Conservation (phyloP, 2,113 vertebrate species). For the Triplophysa dalaica region DNA sequence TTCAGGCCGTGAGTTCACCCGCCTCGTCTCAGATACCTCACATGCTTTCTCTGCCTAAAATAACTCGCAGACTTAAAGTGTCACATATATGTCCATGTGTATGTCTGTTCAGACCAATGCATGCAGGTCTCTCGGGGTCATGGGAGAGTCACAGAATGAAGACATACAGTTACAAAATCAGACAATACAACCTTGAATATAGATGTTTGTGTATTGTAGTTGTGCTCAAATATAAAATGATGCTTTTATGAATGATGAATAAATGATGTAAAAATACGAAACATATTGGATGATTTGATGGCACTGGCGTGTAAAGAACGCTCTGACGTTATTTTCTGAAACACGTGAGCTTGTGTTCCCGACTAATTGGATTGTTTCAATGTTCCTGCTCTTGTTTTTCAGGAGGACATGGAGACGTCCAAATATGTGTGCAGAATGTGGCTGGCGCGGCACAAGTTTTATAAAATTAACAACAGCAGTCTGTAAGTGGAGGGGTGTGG, state of each 20-base stretch:
- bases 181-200: no score
- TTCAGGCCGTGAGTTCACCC: constrained; percentile 89
- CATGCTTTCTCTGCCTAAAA: constrained; percentile 41
- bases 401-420: constrained; percentile 99
- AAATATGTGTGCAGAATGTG: constrained; percentile 98
- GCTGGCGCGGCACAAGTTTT: constrained; percentile 95
- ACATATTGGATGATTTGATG: not conserved
- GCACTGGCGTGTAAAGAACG: constrained; percentile 3
- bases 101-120: constrained; percentile 26
- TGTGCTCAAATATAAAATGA: no score
- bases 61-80: constrained; percentile 8
- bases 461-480: constrained; percentile 92
- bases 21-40: constrained; percentile 37
- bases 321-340: not conserved
- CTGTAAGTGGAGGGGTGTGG: constrained; percentile 81
- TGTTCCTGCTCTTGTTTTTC: constrained; percentile 43
- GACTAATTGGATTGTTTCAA: constrained; percentile 5
- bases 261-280: no score
- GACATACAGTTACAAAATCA: no score
- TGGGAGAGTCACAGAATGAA: no score
- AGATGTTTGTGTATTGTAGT: no score
- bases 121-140: not conserved
- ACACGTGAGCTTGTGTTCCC: not conserved
- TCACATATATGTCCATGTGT: constrained; percentile 1
- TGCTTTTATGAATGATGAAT: no score